These are phyloP conservation scores for Lycodopsis pacificus DNA, from an alignment of 2,797 vertebrate genomes.

Conservation along the genomic window DNA sequence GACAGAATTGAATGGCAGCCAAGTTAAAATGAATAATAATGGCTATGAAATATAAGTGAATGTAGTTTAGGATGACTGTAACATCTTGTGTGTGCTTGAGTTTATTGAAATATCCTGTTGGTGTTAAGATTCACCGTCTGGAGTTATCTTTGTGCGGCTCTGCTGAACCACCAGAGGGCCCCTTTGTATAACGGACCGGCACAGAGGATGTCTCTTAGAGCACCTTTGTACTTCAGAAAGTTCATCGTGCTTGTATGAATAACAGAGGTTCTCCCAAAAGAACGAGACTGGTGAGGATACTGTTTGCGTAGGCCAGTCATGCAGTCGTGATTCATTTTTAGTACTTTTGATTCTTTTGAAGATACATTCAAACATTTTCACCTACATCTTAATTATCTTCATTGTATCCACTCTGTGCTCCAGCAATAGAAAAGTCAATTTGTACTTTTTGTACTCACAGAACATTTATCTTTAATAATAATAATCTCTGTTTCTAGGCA, in stretches of 20 bases:
- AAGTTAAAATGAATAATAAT: not conserved
- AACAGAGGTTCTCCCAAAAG: not conserved
- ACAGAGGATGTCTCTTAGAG: not conserved
- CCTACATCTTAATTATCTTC: not conserved
- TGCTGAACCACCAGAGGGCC: slow-evolving; percentile 62
- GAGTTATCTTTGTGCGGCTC: not conserved
- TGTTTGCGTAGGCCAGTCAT: not conserved
- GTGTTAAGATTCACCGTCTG: not conserved
- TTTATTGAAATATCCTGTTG: not conserved
- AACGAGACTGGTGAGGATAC: not conserved
- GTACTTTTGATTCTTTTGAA: not conserved
- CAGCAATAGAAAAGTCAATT: not conserved
- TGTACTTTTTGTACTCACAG: not conserved
- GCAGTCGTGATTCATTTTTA: not conserved
- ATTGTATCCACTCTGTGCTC: not conserved
- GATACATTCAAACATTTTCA: not conserved
- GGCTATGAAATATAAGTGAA: not conserved
- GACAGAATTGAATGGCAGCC: not conserved
- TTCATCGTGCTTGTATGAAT: not conserved
- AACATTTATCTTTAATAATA: not conserved
- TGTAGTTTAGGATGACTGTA: not conserved
- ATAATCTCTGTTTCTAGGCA: not conserved
- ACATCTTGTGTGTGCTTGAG: not conserved
- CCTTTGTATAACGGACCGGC: slow-evolving; percentile 29
- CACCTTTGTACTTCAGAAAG: no score